Evolutionary conservation across 2,113 vertebrate species (phyloP), one percentile per base, ranked within the genome.

Genomic region (Drymodes brunneopygia): DNA sequence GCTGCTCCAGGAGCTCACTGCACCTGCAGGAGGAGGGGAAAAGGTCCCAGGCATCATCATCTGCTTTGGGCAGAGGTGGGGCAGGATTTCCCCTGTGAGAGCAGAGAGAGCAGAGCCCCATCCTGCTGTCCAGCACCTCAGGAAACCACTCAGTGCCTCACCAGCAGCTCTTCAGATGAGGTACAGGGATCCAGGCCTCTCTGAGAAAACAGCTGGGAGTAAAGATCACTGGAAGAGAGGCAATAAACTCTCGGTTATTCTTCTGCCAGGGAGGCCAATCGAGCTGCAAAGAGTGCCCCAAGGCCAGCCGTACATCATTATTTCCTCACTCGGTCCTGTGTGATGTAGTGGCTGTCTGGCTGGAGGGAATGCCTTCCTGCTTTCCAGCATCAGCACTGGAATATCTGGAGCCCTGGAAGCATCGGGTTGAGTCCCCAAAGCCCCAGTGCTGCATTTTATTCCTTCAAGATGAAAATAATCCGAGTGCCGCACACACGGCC

Each of bases 231-330:
- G 42, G 77, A 44, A 95, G 70, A 87, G 95, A 71, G 93, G 92
- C 94, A 94, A 94, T 94, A 92, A 95, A 96, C 69, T 82, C 96
- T 70, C 29, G 0, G 89, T 95, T 95, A 87, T 95, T 89, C 94
- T 75, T 71, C 95, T 95, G 95, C 89, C 81, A 60, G 66, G 47
- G 95, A 96, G 95, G 94, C 96, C 88, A 90, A 92, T 92, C 80
- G 47, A 94, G 94, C 96, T 96, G 95, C 96, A 94, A 77, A 88
- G 96, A 89, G 83, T 10, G 92, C 95, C 96, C 66, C 86, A 81
- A 89, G 93, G 95, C 27, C 95, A 36, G 91, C 44, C 10, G 83
- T 95, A 95, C 93, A 95, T 97, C 96, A 96, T 91, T 67, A 53
- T 91, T 95, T 81, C 89, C 33, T 36, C 11, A 2, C 5, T 1